Base-by-base conservation (phyloP, 53 echinoderm and acorn worm species). In the Glandiceps talaboti region DNA sequence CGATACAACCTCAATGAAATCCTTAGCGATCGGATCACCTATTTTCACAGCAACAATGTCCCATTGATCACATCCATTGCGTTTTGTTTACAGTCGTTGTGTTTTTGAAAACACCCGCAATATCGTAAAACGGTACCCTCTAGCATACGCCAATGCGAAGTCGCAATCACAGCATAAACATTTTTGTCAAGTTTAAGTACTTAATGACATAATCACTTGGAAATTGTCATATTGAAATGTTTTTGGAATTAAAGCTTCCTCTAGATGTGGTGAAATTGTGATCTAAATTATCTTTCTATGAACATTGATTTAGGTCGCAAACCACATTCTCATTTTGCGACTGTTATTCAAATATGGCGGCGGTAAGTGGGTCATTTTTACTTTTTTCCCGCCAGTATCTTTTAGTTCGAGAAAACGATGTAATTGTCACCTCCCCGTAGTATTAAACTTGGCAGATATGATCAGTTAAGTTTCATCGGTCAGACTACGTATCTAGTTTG, bases 311-410 rank as follows among this genome's bases (percentile, higher is more conserved):
- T 6, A 45, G 6, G 64, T 45, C 64, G 64, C 64, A 45, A 45
- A 45, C 20, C 6, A 45, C n/a, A 45, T 6, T 1, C 73, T 1
- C 73, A 30, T 29, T 64, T 80, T 73, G 28, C 28, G 73, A 14
- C 28, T 80, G 80, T 72, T 73, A 80, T 80, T 28, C 79, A 79
- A 33, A 31, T 29, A 80, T 80, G 80, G 80, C 80, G 80, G 73
- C 80, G 73, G 80, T 80, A 80, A 80, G 80, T 80, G 29, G 64
- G 28, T 45, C 64, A 45, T 80, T 73, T 80, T 73, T 45, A n/a
- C n/a, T 14, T 80, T 28, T 30, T 45, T 45, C 64, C 64, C 64
- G 64, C 64, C 64, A 45, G 64, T 45, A 20, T 45, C 64, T 12
- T 45, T 45, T 20, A 45, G 6, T 45, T 12, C 64, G 20, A 45